Evolutionary conservation across 1,140 invertebrate genomes (phyloP).

Genomic region (Cotesia vestalis): DNA sequence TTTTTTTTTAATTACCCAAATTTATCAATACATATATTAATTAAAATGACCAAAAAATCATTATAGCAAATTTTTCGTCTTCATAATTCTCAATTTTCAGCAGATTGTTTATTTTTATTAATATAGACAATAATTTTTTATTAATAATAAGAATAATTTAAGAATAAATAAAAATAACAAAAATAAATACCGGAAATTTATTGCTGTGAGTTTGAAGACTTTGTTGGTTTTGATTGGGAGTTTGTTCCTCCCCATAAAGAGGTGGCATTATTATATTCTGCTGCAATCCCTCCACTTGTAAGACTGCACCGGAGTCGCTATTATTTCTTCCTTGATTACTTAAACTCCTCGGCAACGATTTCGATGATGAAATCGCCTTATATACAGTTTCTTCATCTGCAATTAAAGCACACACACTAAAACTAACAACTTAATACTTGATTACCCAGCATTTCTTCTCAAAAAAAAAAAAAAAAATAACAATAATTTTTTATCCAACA

Average conservation of each 20-base stretch:
- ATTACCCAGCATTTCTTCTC: background rate
- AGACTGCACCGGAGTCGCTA: constrained; percentile 53
- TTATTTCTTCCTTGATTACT: constrained; percentile 38
- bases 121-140: too few relatives aligned
- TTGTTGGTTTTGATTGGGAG: constrained; percentile 63
- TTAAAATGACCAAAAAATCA: too few relatives aligned
- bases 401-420: constrained; percentile 47
- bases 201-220: constrained; percentile 78
- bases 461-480: background rate
- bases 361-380: constrained; percentile 71
- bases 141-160: background rate
- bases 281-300: constrained; percentile 55
- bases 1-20: too few relatives aligned
- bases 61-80: too few relatives aligned
- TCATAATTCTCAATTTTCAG: too few relatives aligned
- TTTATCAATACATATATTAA: too few relatives aligned
- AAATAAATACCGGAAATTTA: constrained; percentile 75
- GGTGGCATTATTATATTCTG: constrained; percentile 60
- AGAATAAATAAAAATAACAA: background rate
- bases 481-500: too few relatives aligned
- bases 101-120: background rate
- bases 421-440: background rate
- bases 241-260: constrained; percentile 62
- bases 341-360: constrained; percentile 60
- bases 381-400: constrained; percentile 69